A percentile compares a stretch with the other conserved stretches of the same genome.
phyloP scores from a whole-genome alignment of 2,113 vertebrate genomes.

The Myotis yumanensis region DNA sequence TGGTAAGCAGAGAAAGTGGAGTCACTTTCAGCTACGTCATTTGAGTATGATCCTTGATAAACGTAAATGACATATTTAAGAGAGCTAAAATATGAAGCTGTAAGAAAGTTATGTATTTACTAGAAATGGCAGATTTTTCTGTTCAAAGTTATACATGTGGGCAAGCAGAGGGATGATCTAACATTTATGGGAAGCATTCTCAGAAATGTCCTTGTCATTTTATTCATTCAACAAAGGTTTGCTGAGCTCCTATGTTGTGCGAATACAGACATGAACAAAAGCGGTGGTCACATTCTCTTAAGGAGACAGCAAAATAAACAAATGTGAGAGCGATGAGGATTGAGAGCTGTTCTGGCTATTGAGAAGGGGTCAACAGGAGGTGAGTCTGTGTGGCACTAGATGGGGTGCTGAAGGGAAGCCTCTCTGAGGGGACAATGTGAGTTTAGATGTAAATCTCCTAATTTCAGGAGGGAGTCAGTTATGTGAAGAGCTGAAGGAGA shows the following conservation, averaged over 20 bases:
- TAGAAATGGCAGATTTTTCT: background rate
- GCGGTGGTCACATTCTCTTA: background rate
- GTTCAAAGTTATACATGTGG: background rate
- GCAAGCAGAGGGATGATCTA: background rate
- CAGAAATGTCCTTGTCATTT: background rate
- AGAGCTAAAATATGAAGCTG: background rate
- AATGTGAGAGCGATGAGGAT: background rate
- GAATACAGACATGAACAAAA: background rate
- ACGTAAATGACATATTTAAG: background rate
- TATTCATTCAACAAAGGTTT: constrained; percentile 23
- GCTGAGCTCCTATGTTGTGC: background rate
- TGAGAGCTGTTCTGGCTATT: background rate
- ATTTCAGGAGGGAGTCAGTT: background rate
- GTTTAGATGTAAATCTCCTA: background rate
- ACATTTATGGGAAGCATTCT: background rate
- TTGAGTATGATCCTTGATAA: background rate
- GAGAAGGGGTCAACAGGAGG: background rate
- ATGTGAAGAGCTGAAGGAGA: background rate
- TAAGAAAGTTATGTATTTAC: background rate
- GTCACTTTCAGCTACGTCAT: background rate
- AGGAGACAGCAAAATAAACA: background rate
- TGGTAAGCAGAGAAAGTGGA: background rate
- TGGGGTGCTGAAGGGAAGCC: background rate
- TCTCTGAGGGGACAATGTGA: background rate
- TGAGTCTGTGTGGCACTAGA: accelerated